Conservation (phyloP, 2,888 invertebrate genomes). For the Meiosimyza decipiens region DNA sequence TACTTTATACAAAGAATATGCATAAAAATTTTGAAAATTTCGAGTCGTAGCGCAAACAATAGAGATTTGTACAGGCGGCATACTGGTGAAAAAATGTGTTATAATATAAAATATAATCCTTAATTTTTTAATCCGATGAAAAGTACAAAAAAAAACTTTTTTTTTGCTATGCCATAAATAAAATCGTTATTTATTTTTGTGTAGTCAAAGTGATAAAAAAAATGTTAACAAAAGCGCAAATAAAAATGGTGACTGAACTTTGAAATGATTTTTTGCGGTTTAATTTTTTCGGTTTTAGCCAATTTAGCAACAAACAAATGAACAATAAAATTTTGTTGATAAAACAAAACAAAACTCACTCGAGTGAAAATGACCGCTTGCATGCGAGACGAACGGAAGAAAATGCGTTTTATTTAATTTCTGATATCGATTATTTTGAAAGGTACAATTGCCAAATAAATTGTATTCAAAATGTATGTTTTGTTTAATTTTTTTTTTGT, state of each 20-base stretch:
- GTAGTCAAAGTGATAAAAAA: background rate
- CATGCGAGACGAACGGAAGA: slow-evolving; percentile 17
- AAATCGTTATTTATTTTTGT: no score
- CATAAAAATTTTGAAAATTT: no score
- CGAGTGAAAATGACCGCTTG: slow-evolving; percentile 21
- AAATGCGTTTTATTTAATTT: slow-evolving; percentile 18
- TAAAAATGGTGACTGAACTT: slow-evolving; percentile 8
- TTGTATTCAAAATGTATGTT: slow-evolving; percentile 24
- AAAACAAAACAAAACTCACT: slow-evolving; percentile 25
- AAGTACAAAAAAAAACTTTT: no score
- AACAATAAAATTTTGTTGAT: background rate
- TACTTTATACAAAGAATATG: no score
- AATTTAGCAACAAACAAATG: no score
- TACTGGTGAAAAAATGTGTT: background rate
- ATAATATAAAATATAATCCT: background rate
- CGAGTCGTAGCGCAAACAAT: no score
- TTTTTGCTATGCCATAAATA: no score
- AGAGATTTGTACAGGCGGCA: no score
- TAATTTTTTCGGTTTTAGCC: background rate
- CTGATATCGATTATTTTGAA: slow-evolving; percentile 10
- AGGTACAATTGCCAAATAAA: slow-evolving; percentile 17
- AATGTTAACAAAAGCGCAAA: background rate
- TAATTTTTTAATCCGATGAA: no score
- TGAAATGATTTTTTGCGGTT: background rate
- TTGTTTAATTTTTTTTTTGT: background rate